Base-by-base conservation (phyloP, 2,797 vertebrate genomes). In the Peromyscus attwateri region DNA sequence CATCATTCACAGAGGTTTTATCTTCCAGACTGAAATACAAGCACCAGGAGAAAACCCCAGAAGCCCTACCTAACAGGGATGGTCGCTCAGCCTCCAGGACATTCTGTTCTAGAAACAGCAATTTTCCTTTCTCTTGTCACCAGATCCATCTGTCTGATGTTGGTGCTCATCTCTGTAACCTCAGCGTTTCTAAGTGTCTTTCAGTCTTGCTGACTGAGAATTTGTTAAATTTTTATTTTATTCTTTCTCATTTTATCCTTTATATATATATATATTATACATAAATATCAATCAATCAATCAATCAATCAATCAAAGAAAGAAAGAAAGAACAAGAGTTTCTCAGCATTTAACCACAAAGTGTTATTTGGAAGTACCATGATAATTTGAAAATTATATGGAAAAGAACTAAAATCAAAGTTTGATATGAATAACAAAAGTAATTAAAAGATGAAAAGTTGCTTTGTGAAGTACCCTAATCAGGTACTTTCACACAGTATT, bases 1-100 rank as follows among this genome's bases (percentile, higher is more conserved):
- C 96, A 97, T 97, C 97, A 97, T 79, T 97, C 97, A 97, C 62
- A 75, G 82, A 96, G 80, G 57, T 85, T 93, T 98, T 96, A 91
- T 94, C 91, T 96, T 96, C 94, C 82, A 96, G 94, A 84, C n/a
- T 96, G 96, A 98, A 97, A 97, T 95, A 94, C 34, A 97, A 94
- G 87, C 46, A 96, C 62, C 37, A 46, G 25, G 95, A 97, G 81
- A 93, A 95, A 97, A 96, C 5, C 0, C 0, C 70, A 95, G 84
- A 93, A 90, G 93, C 85, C 19, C 80, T 83, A 89, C 68, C 64
- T 77, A 40, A 80, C 92, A 94, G 62, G 17, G 70, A 83, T 10
- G 77, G 62, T 82, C 40, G 83, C n/a, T 96, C 64, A 95, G 57
- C 19, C n/a, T 96, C 37, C 27, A 77, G 12, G 25, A 81, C 1